phyloP scores from a whole-genome alignment of 2,113 vertebrate species.

The Cnemophilus loriae region DNA sequence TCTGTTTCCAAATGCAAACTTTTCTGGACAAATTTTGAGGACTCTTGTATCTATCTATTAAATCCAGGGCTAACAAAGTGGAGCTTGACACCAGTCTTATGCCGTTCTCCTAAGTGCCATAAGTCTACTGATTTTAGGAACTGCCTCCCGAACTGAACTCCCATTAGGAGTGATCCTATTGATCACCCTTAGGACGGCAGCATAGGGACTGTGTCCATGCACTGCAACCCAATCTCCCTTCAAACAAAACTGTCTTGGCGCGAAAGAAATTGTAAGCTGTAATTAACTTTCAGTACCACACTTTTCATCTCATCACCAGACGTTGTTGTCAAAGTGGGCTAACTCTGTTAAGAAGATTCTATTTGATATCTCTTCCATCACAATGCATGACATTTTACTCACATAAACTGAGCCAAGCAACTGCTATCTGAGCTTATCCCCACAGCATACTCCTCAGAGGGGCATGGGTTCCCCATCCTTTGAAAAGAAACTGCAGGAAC shows the following conservation, averaged over 20 bases:
- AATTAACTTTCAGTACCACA: background rate
- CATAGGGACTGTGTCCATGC: background rate
- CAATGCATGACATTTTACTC: background rate
- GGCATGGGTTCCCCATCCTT: background rate
- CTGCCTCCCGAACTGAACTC: background rate
- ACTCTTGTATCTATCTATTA: background rate
- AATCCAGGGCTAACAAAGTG: background rate
- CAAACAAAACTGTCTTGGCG: background rate
- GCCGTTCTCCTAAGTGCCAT: accelerated
- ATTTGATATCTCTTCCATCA: background rate
- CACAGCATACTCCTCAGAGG: background rate
- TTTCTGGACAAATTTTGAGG: background rate
- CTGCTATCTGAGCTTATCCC: background rate
- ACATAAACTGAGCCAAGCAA: background rate
- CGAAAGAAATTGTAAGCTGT: background rate
- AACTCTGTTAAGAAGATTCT: background rate
- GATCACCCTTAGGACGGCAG: background rate
- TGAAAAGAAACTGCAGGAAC: background rate
- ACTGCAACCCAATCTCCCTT: background rate
- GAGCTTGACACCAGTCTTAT: background rate
- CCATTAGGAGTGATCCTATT: too few species aligned
- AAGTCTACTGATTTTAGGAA: background rate
- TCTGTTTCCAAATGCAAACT: background rate
- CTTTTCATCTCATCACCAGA: background rate
- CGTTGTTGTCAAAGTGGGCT: background rate